These are phyloP conservation scores for Holothuria glaberrima DNA, from an alignment of 35 echinoderm and acorn worm genomes.

Conservation along the genomic window DNA sequence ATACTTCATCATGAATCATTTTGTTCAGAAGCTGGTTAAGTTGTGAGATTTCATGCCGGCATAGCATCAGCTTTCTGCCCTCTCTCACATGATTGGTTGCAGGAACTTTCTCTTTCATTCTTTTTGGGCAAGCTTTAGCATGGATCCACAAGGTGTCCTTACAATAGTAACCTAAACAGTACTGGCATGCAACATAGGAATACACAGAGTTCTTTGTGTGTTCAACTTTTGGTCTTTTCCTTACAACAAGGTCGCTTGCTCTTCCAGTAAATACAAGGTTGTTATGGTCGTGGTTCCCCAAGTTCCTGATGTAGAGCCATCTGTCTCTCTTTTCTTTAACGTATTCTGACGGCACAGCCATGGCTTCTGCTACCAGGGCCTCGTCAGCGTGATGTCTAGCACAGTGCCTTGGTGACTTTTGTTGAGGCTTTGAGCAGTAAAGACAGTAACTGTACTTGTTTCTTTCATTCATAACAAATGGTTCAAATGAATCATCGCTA, in stretches of 20 bases:
- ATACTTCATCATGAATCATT: constrained; percentile 3
- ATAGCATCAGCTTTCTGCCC: not conserved
- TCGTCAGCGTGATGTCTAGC: constrained; percentile 46
- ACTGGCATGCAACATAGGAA: not conserved
- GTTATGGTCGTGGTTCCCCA: constrained; percentile 55
- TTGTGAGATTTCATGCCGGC: constrained; percentile 6
- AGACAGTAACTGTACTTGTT: constrained; percentile 43
- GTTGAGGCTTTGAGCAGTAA: constrained; percentile 21
- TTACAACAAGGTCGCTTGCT: constrained; percentile 16
- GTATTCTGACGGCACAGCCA: constrained; percentile 5
- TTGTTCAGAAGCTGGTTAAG: not conserved
- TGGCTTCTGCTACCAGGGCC: constrained; percentile 32
- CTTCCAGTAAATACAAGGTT: constrained; percentile 6
- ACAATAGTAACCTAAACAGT: constrained; percentile 1
- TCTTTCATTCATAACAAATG: constrained; percentile 9
- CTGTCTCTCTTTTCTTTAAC: not conserved
- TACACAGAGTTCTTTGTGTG: constrained; percentile 2
- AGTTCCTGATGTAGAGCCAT: constrained; percentile 39
- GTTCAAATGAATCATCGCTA: constrained; percentile 1
- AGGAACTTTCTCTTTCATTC: not conserved
- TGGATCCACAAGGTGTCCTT: constrained; percentile 27
- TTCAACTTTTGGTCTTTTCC: constrained; percentile 28
- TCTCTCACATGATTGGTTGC: constrained; percentile 18
- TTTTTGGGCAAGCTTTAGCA: not conserved
- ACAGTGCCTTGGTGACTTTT: constrained; percentile 39